These are phyloP conservation scores for Poeciliopsis infans DNA, from an alignment of 2,797 vertebrate species.

Conservation along the genomic window DNA sequence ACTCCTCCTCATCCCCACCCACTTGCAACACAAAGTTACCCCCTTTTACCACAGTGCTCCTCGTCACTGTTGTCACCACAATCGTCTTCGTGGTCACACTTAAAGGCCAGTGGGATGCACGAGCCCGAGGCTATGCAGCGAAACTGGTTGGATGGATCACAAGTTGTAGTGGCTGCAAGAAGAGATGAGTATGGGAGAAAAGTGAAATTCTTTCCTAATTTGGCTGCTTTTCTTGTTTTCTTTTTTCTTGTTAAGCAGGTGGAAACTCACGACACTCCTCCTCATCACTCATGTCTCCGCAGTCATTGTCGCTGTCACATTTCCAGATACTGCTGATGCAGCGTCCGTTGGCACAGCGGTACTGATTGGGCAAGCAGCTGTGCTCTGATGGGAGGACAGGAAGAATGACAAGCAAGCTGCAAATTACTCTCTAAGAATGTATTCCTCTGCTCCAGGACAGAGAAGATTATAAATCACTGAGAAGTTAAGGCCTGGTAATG, in stretches of 20 bases:
- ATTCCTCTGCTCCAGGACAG: not conserved
- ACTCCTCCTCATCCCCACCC: no score
- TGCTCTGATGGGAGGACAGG: constrained; percentile 78
- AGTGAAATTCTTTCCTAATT: not conserved
- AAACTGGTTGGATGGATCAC: constrained; percentile 91
- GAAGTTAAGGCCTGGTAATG: not conserved
- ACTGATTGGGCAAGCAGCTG: constrained; percentile 93
- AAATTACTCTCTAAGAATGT: not conserved
- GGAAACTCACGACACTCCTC: constrained; percentile 91
- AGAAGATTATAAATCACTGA: not conserved
- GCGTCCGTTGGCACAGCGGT: constrained; percentile 93
- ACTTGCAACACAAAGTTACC: no score
- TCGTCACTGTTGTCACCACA: constrained; percentile 98
- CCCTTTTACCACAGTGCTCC: constrained; percentile 86
- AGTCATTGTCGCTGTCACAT: constrained; percentile 97
- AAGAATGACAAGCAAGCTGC: not conserved
- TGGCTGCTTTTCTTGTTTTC: not conserved
- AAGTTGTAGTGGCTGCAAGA: constrained; percentile 87
- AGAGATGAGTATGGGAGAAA: constrained; percentile 5
- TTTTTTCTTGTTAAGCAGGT: not conserved
- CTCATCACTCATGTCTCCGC: constrained; percentile 97
- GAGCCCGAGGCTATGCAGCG: constrained; percentile 92
- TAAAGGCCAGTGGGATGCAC: constrained; percentile 95
- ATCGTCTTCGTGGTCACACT: constrained; percentile 96
- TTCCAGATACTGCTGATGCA: constrained; percentile 99